Percentiles rank a stretch among this genome's conserved stretches.
Conservation (phyloP, 30 jellyfish, hydroid and myxozoan species). For the Aurelia sp. region DNA sequence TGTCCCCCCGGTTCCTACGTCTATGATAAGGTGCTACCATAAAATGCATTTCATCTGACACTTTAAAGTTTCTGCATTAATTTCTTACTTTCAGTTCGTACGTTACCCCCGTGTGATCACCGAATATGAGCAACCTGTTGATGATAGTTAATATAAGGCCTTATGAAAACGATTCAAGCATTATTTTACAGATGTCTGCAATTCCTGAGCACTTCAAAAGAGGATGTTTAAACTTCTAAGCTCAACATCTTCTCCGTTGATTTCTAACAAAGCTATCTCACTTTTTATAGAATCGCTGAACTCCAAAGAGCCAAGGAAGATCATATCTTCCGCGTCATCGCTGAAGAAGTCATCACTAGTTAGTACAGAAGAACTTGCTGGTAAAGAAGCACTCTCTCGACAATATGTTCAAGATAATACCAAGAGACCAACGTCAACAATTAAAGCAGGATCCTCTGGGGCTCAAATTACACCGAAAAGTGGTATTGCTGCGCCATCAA, state of each 20-base stretch:
- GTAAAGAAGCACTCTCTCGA: constrained; percentile 45
- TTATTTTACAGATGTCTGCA: neutral
- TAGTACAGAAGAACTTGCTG: constrained; percentile 59
- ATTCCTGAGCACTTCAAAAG: neutral
- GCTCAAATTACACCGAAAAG: constrained; percentile 19
- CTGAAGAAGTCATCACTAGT: constrained; percentile 27
- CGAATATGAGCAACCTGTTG: constrained; percentile 4
- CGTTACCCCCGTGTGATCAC: neutral
- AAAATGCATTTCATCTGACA: no score
- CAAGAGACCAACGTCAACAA: neutral
- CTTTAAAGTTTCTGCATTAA: no score
- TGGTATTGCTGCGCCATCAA: constrained; percentile 15
- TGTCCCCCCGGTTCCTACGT: no score
- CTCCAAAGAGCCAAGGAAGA: constrained; percentile 36
- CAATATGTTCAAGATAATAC: constrained; percentile 43
- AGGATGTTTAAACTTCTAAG: neutral
- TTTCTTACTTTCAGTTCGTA: neutral
- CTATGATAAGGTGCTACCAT: no score
- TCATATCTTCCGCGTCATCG: neutral
- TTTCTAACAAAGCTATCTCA: neutral
- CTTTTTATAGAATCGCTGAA: constrained; percentile 34
- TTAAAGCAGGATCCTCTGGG: constrained; percentile 11
- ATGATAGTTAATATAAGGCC: neutral
- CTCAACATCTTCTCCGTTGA: neutral
- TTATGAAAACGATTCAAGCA: neutral